Base-by-base conservation (phyloP, 1,140 invertebrate genomes). In the Zaprionus africanus region DNA sequence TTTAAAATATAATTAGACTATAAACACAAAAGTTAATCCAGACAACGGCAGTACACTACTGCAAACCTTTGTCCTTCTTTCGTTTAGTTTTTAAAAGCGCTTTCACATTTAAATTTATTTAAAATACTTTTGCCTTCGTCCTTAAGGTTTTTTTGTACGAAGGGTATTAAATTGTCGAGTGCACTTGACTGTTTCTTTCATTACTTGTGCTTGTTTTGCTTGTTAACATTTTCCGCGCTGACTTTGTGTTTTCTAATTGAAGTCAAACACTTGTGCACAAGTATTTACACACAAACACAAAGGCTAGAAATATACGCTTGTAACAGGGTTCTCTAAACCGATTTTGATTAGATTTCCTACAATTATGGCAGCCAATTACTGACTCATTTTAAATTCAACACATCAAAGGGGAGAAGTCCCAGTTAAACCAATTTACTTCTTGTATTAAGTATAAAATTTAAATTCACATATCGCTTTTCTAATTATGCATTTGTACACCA, bases 161-260 rank as follows among this genome's bases (percentile, higher is more conserved):
- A 46, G 41, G 41, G n/a, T 46, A 4, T 46, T n/a, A 9, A 4
- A 46, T 2, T 3, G 41, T 46, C 2, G 7, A 17, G 1, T 4
- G 3, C 0, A 2, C 6, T 9, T 9, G 5, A 17, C 41, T 7
- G n/a, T 17, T 3, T 46, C n/a, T 17, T 17, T 17, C 41, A 19
- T 13, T 51, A 51, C 19, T 51, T 46, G n/a, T 46, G 41, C n/a
- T 17, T n/a, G 17, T 22, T 51, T 51, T 13, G 46, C 46, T 17
- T 43, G 43, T 31, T 57, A 46, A 57, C 67, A 34, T 53, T 57
- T 72, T 34, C 46, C 51, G 36, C 34, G 61, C 36, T 58, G 57
- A 81, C 66, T 82, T 69, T 57, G 60, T 74, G 62, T 43, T 53
- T 54, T 76, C 13, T 71, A 64, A 71, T 76, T 68, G 73, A 71